Conservation (phyloP, 2,797 vertebrate species). For the Triplophysa bombifrons region DNA sequence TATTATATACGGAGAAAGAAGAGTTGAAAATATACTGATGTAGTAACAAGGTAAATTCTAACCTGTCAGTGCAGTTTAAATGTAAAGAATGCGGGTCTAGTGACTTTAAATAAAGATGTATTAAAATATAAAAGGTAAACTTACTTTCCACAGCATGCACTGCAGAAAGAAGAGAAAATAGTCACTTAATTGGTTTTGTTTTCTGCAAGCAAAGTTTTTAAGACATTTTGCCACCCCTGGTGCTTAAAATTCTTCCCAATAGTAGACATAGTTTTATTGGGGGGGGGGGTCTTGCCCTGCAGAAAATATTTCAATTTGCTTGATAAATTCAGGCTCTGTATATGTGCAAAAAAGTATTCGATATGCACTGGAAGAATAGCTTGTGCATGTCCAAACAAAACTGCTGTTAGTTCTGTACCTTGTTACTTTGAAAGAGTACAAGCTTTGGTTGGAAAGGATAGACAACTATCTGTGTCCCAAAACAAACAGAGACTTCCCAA, state of each 20-base stretch:
- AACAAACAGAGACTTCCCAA: constrained; percentile 21
- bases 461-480: not conserved
- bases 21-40: constrained; percentile 22
- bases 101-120: constrained; percentile 27
- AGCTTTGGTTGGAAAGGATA: constrained; percentile 19
- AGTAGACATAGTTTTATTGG: not conserved
- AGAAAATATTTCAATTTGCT: not conserved
- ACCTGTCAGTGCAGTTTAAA: constrained; percentile 6
- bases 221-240: constrained; percentile 33
- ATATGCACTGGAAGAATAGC: constrained; percentile 15
- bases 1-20: constrained; percentile 12
- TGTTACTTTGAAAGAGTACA: constrained; percentile 55
- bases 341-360: not conserved
- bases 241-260: not conserved
- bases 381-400: constrained; percentile 20
- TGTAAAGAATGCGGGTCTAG: not conserved
- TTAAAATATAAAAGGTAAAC: constrained; percentile 63
- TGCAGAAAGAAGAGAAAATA: constrained; percentile 86
- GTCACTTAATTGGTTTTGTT: constrained; percentile 72
- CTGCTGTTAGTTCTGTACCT: constrained; percentile 48
- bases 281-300: not conserved
- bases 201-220: constrained; percentile 38
- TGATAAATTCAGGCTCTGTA: not conserved
- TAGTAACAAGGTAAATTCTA: constrained; percentile 60
- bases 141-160: constrained; percentile 90